Percentiles rank a stretch among this genome's conserved stretches.
phyloP scores from a whole-genome alignment of 2,888 invertebrate genomes.

The Pseudococcus viburni region DNA sequence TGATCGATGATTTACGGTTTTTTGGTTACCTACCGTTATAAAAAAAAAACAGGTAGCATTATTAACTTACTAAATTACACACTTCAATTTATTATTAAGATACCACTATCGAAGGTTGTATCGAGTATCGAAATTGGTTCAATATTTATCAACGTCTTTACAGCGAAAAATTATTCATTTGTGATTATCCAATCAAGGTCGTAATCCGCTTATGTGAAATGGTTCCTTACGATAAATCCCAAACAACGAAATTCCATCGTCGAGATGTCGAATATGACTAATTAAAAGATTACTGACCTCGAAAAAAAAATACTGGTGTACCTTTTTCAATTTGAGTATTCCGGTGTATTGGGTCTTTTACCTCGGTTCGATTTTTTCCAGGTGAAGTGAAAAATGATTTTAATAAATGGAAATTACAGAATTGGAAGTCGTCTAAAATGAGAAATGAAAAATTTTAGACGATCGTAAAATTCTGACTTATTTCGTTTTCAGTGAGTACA shows the following conservation, averaged over 20 bases:
- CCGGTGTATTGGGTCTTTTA: too few relatives aligned
- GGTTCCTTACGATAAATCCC: neutral
- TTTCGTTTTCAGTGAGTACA: too few relatives aligned
- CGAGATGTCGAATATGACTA: neutral
- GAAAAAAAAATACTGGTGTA: neutral
- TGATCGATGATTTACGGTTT: neutral
- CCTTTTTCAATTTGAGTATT: too few relatives aligned
- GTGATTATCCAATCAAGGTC: constrained; percentile 40
- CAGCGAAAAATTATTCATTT: neutral
- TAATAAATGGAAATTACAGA: too few relatives aligned
- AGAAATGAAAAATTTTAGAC: too few relatives aligned
- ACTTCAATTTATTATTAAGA: neutral
- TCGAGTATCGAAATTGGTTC: constrained; percentile 20
- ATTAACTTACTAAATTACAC: constrained; percentile 8
- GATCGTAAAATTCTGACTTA: too few relatives aligned
- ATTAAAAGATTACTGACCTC: neutral
- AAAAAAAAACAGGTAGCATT: neutral
- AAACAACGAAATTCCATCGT: neutral
- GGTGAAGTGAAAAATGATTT: too few relatives aligned
- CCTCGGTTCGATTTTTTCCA: too few relatives aligned
- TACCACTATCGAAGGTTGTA: constrained; percentile 24
- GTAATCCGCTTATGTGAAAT: constrained; percentile 2
- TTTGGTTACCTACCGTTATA: neutral
- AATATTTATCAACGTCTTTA: constrained; percentile 42
- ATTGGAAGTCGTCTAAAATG: too few relatives aligned